Evolutionary conservation across 2,797 vertebrate species (phyloP).

Genomic region (Melanotaenia maccullochi): DNA sequence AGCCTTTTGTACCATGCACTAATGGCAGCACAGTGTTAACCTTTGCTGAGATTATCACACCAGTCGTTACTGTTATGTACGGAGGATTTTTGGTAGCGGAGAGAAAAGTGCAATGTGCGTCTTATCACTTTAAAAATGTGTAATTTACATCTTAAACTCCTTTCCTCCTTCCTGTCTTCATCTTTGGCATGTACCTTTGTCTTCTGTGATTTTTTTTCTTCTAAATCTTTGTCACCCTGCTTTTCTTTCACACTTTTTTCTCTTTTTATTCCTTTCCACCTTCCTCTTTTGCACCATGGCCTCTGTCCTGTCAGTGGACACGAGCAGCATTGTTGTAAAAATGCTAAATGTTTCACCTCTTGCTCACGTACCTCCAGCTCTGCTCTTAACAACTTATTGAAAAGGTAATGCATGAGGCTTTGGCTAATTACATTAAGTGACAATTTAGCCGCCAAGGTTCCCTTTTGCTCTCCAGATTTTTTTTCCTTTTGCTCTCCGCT

Average conservation of each 20-base stretch:
- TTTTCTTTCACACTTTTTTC: constrained; percentile 14
- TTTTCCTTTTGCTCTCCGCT: constrained; percentile 2
- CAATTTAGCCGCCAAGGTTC: constrained; percentile 85
- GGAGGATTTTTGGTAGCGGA: constrained; percentile 17
- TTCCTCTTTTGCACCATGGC: constrained; percentile 37
- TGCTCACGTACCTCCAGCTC: constrained; percentile 35
- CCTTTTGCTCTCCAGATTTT: constrained; percentile 81
- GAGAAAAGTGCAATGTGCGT: constrained; percentile 32
- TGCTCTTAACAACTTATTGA: constrained; percentile 73
- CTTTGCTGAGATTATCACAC: constrained; percentile 80
- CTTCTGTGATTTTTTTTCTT: constrained; percentile 26
- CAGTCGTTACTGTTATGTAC: constrained; percentile 40
- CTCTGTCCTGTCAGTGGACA: constrained; percentile 45
- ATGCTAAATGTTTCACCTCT: constrained; percentile 59
- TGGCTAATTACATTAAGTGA: constrained; percentile 81
- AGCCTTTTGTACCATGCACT: constrained; percentile 83
- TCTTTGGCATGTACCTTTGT: constrained; percentile 32
- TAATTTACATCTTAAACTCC: constrained; percentile 50
- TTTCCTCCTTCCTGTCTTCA: constrained; percentile 9
- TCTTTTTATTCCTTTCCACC: constrained; percentile 29
- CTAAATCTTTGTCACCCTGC: constrained; percentile 5
- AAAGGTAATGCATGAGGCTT: constrained; percentile 77
- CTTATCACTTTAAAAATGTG: constrained; percentile 42
- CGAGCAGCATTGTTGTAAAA: constrained; percentile 58
- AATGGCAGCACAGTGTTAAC: constrained; percentile 79